A percentile compares a stretch with the other conserved stretches of the same genome.
Evolutionary conservation across 2,888 invertebrate species (phyloP).

Genomic region (Caenorhabditis sp.): DNA sequence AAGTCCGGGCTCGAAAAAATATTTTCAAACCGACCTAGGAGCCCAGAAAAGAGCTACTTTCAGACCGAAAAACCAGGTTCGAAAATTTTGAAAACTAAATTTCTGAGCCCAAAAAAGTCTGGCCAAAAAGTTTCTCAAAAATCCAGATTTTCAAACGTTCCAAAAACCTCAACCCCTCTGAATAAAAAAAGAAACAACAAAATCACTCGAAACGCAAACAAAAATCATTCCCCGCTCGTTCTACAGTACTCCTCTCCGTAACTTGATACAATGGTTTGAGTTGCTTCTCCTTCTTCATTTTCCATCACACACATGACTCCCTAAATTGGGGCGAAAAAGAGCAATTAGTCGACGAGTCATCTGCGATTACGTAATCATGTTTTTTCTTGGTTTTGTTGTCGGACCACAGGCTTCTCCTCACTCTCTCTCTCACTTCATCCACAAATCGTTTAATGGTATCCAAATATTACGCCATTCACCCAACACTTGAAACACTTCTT

Average conservation of each 20-base stretch:
- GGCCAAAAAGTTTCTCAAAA: no score
- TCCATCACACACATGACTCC: not conserved
- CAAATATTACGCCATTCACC: slow-evolving; percentile 37
- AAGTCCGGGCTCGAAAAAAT: no score
- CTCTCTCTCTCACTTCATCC: no score
- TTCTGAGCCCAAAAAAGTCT: no score
- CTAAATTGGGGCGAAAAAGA: not conserved
- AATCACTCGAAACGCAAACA: not conserved
- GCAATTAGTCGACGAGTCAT: not conserved
- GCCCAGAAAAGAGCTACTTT: no score
- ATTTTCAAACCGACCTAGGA: no score
- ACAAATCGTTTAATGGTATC: slow-evolving; percentile 36
- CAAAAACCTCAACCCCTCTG: no score
- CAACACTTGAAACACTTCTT: not conserved
- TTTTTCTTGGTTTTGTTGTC: not conserved
- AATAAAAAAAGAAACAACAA: not conserved
- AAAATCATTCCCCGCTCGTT: not conserved
- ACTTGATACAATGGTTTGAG: not conserved
- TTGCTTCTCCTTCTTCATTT: not conserved
- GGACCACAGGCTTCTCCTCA: not conserved
- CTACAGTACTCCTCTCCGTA: not conserved
- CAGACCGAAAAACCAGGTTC: no score
- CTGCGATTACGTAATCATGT: not conserved
- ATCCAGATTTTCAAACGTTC: slow-evolving; percentile 1
- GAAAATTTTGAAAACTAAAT: no score